Percentiles rank a stretch among this genome's conserved stretches.
Conservation (phyloP, 2,113 vertebrate species). For the Dendropsophus ebraccatus region DNA sequence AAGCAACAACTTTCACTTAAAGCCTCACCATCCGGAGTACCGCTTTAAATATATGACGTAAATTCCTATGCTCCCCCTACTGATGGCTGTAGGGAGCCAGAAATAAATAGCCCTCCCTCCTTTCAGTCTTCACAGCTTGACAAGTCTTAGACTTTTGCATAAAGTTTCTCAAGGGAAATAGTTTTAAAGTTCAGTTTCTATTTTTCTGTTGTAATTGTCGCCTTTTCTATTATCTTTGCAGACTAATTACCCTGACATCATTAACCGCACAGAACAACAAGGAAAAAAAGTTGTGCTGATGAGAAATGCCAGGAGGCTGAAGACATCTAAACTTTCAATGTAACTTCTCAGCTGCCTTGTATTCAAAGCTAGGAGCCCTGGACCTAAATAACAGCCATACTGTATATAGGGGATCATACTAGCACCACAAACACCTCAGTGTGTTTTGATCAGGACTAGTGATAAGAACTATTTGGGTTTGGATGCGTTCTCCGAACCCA, state of each 20-base stretch:
- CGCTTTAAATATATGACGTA: no score
- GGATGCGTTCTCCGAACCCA: no score
- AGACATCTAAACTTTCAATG: background rate
- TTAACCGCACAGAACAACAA: slow-evolving; percentile 45
- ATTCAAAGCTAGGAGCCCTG: no score
- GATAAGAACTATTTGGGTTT: no score
- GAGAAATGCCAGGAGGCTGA: background rate
- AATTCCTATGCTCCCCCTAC: background rate
- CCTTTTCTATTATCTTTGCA: slow-evolving; percentile 27
- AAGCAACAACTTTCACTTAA: no score
- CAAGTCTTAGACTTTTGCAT: background rate
- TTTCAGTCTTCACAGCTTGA: background rate
- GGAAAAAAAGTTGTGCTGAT: slow-evolving; percentile 4
- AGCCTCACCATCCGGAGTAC: no score
- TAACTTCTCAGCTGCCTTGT: no score
- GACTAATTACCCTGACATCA: slow-evolving; percentile 41
- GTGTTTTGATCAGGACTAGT: no score
- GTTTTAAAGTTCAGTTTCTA: slow-evolving; percentile 33
- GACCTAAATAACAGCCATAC: no score
- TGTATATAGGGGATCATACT: no score
- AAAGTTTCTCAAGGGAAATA: background rate
- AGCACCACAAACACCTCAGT: no score
- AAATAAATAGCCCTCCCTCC: background rate
- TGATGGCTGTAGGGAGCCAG: background rate
- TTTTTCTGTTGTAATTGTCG: slow-evolving; percentile 31